Percentiles rank a stretch among this genome's conserved stretches.
Evolutionary conservation across 30 jellyfish, hydroid and myxozoan genomes (phyloP).

Genomic region (Hydractinia echinata): DNA sequence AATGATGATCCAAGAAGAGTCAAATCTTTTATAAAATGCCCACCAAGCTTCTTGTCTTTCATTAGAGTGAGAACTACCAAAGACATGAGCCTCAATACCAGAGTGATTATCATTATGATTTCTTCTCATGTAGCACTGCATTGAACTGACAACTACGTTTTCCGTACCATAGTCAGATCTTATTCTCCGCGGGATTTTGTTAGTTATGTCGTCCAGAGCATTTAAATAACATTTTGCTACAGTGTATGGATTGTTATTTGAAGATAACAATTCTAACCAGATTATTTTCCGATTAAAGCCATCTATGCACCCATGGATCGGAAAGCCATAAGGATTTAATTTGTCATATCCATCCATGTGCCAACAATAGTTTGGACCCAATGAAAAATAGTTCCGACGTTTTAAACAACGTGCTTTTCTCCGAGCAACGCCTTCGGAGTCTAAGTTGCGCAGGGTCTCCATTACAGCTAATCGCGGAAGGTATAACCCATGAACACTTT

Average conservation of each 20-base stretch:
- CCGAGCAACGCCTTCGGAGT: conserved; percentile 5
- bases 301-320: background rate
- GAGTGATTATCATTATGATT: background rate
- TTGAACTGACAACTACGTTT: background rate
- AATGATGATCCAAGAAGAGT: background rate
- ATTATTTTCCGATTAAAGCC: background rate
- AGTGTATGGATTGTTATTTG: background rate
- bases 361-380: background rate
- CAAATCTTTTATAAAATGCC: background rate
- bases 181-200: background rate
- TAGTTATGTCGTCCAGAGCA: background rate
- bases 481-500: background rate
- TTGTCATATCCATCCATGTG: conserved; percentile 10
- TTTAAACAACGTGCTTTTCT: background rate
- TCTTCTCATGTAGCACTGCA: background rate
- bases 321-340: background rate
- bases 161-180: background rate
- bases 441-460: background rate
- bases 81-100: background rate
- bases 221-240: background rate
- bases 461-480: background rate
- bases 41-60: background rate
- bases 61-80: background rate
- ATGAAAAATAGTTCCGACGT: background rate
- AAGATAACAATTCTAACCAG: background rate